Base-by-base conservation (phyloP, 2,888 invertebrate genomes). In the Imbricaverruca yamaguchii region DNA sequence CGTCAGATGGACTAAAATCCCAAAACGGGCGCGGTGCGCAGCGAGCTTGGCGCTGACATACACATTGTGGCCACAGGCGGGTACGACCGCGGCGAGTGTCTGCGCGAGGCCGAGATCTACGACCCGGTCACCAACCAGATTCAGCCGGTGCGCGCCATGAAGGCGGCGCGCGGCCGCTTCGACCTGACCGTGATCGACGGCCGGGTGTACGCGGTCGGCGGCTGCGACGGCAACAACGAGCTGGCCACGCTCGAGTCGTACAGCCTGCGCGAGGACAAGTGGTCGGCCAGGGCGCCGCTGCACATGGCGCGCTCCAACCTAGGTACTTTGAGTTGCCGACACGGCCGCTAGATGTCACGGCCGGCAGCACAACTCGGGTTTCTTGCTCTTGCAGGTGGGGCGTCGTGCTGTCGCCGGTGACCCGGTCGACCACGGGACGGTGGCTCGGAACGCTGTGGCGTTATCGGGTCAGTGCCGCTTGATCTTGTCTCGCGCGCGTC, bases 31-130 rank as follows among this genome's bases (percentile, higher is more conserved):
- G 39, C 39, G 1, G 39, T 39, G 39, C 4, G 4, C 39, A 39
- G 39, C 39, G 39, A 4, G 39, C 39, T 4, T 39, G 9, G 1
- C 21, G 53, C 67, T 12, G 63, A 81, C 63, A 81, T 69, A 56
- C 80, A 23, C 56, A 18, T 80, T 53, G 53, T 74, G 81, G 84
- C 84, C 85, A 67, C 85, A 91, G 91, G 92, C 85, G 93, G 93
- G 13, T 95, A 95, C 88, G 94, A 95, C 88, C 90, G 95, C 84
- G 93, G 93, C 74, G 93, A 94, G 86, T 95, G 94, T 86, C 89
- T 95, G 84, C 91, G 91, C 84, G 90, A 91, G 39, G 93, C 92
- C 0, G 94, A 94, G 88, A 90, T 91, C 78, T 95, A 93, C 89
- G 90, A 92, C 85, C 92, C 93, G 10, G 88, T 88, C 80, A 88